Percentiles rank a stretch among this genome's conserved stretches.
Evolutionary conservation across 2,797 vertebrate genomes (phyloP).

Genomic region (Mus minutoides): DNA sequence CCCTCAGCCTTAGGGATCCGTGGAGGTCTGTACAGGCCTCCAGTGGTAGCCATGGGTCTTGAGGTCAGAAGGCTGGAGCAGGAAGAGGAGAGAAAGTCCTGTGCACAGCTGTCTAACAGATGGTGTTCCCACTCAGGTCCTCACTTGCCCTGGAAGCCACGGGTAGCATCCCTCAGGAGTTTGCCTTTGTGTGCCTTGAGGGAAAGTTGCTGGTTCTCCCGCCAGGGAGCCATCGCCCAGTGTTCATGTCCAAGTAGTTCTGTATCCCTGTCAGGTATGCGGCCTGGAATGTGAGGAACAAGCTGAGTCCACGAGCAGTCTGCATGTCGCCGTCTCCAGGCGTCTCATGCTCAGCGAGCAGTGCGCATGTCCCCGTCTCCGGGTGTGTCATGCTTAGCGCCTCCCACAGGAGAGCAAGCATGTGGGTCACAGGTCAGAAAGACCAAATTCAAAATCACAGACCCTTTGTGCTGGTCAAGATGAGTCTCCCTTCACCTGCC

Average conservation of each 20-base stretch:
- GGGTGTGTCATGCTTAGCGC: rapidly evolving
- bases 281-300: neutral
- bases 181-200: neutral
- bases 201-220: rapidly evolving
- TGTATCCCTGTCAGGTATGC: rapidly evolving
- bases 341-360: too few relatives aligned
- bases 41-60: neutral
- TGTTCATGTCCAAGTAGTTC: rapidly evolving
- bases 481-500: too few relatives aligned
- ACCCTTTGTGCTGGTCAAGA: too few relatives aligned
- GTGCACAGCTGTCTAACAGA: neutral
- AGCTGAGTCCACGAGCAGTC: neutral
- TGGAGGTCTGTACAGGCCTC: neutral
- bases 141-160: neutral
- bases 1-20: neutral
- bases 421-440: rapidly evolving
- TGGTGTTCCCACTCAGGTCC: neutral
- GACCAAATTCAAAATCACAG: neutral
- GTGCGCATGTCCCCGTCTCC: neutral
- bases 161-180: neutral
- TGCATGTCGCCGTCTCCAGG: rapidly evolving
- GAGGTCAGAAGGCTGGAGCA: neutral
- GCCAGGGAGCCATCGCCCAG: neutral
- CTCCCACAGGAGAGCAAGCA: rapidly evolving
- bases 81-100: neutral